Evolutionary conservation across 2,888 invertebrate species (phyloP).

Genomic region (Trachelus stipa): DNA sequence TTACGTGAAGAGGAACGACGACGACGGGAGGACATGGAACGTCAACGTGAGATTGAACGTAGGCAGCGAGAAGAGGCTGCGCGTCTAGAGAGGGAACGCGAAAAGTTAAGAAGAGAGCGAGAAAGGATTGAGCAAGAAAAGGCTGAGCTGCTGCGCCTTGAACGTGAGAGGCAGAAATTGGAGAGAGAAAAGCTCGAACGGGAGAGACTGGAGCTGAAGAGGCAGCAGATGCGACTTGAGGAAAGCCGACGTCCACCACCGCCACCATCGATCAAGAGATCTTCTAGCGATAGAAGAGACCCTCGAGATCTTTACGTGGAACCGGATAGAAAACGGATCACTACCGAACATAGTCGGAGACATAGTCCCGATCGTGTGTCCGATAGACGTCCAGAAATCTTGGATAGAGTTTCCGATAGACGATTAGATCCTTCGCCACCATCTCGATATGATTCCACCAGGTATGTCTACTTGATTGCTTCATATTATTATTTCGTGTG

Average conservation of each 20-base stretch:
- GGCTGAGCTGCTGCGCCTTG: constrained; percentile 84
- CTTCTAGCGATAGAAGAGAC: constrained; percentile 59
- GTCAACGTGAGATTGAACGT: constrained; percentile 83
- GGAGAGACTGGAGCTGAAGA: constrained; percentile 86
- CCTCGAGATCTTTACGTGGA: constrained; percentile 59
- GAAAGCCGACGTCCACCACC: constrained; percentile 57
- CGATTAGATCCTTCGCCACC: constrained; percentile 56
- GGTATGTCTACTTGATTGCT: constrained; percentile 33
- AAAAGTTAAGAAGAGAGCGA: constrained; percentile 84
- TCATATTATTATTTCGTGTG: background rate
- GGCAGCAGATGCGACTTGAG: constrained; percentile 75
- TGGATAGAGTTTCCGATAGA: constrained; percentile 60
- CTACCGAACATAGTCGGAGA: constrained; percentile 56
- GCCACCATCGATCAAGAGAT: constrained; percentile 55
- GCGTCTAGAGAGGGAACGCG: constrained; percentile 83
- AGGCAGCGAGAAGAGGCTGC: constrained; percentile 87
- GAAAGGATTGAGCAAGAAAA: constrained; percentile 91
- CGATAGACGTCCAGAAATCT: constrained; percentile 58
- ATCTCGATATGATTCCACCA: constrained; percentile 58
- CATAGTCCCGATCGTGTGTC: constrained; percentile 56
- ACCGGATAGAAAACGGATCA: constrained; percentile 60
- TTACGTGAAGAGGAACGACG: constrained; percentile 85
- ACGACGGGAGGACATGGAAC: constrained; percentile 81
- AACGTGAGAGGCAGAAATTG: constrained; percentile 84
- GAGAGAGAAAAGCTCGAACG: constrained; percentile 80